These are phyloP conservation scores for Drosophila quadrilineata DNA, from an alignment of 1,140 invertebrate species.

Conservation along the genomic window DNA sequence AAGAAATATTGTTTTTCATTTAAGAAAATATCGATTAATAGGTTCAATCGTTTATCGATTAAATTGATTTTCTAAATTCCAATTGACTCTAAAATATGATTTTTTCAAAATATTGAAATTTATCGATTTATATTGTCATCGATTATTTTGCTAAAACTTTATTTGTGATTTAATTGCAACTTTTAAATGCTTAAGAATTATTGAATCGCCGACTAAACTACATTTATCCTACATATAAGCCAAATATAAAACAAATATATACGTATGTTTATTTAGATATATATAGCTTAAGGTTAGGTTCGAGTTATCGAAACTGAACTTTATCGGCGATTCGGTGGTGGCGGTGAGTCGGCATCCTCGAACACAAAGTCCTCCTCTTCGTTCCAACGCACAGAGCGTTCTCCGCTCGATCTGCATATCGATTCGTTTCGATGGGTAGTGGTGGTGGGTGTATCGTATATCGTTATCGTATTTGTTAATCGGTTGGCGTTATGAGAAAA, in stretches of 20 bases:
- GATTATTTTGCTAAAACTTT: conserved; percentile 14
- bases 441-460: not conserved
- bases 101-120: no score
- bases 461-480: conserved; percentile 4
- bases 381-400: conserved; percentile 71
- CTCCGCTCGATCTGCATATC: conserved; percentile 27
- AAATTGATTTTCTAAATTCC: no score
- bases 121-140: not conserved
- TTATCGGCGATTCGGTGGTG: conserved; percentile 47
- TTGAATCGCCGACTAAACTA: conserved; percentile 19
- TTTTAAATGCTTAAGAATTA: conserved; percentile 45
- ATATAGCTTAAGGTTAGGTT: conserved; percentile 9
- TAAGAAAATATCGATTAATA: no score
- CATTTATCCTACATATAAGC: conserved; percentile 32
- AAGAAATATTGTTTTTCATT: not conserved
- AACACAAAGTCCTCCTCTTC: conserved; percentile 65
- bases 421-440: conserved; percentile 3
- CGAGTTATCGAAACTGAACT: not conserved
- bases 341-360: conserved; percentile 65
- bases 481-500: conserved; percentile 46
- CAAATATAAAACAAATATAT: conserved; percentile 53
- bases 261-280: no score
- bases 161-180: conserved; percentile 37
- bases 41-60: no score
- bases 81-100: no score